A percentile compares a stretch with the other conserved stretches of the same genome.
Evolutionary conservation across 2,113 vertebrate species (phyloP).

Genomic region (Nicator chloris): DNA sequence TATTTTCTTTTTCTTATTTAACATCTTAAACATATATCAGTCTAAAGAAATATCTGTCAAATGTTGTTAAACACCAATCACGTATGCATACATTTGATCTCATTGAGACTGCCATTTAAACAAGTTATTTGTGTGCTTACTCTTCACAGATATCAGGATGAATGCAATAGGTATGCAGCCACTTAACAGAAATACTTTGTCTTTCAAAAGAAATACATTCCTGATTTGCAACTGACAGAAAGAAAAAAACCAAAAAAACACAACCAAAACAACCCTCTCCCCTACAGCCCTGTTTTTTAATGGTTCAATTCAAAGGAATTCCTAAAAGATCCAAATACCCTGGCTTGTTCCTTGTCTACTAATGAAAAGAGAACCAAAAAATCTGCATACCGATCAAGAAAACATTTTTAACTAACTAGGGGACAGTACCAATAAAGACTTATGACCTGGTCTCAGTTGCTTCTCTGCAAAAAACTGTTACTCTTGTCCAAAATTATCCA

Average conservation of each 20-base stretch:
- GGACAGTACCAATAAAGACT: not conserved
- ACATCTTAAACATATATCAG: not conserved
- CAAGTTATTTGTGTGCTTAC: not conserved
- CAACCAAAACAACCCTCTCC: not conserved
- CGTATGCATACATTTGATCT: not conserved
- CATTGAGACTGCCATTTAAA: not conserved
- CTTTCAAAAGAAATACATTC: not conserved
- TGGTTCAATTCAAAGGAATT: not conserved
- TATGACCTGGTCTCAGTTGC: not conserved
- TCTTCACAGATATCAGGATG: not conserved
- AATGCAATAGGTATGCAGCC: not conserved
- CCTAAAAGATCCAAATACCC: not conserved
- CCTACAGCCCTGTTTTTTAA: not conserved
- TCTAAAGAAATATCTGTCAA: not conserved
- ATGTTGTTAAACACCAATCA: not conserved
- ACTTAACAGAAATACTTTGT: not conserved
- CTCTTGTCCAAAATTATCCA: not conserved
- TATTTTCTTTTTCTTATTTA: not conserved
- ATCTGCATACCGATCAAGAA: not conserved
- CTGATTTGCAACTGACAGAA: not conserved
- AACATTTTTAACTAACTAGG: not conserved
- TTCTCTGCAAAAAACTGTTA: not conserved
- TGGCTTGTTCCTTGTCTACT: not conserved
- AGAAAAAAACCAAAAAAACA: not conserved
- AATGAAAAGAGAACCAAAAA: not conserved